Conservation (phyloP, 2,888 invertebrate species). For the Melanargia galathea region DNA sequence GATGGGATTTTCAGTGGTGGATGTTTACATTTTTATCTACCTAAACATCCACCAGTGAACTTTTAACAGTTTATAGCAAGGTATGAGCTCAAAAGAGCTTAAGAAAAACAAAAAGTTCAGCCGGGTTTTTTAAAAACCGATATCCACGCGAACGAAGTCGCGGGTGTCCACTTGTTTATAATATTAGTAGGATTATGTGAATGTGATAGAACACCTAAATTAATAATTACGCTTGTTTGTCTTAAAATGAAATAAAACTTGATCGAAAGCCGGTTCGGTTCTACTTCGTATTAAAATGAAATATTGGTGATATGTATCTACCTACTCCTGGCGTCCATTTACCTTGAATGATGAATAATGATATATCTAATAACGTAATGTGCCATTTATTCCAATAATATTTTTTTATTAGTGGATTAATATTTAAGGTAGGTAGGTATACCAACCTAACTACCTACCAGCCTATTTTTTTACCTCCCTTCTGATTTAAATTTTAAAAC, state of each 20-base stretch:
- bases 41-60: too few relatives aligned
- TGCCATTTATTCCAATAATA: slow-evolving; percentile 55
- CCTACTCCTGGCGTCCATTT: slow-evolving; percentile 63
- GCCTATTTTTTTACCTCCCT: slow-evolving; percentile 50
- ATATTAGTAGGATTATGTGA: not conserved
- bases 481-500: slow-evolving; percentile 54
- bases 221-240: not conserved
- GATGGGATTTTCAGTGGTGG: too few relatives aligned
- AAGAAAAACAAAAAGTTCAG: too few relatives aligned
- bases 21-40: too few relatives aligned
- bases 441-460: too few relatives aligned
- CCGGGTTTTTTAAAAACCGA: too few relatives aligned
- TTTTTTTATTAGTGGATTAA: slow-evolving; percentile 70
- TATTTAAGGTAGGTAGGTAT: too few relatives aligned
- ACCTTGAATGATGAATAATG: slow-evolving; percentile 76
- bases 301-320: slow-evolving; percentile 61
- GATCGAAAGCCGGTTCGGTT: slow-evolving; percentile 71
- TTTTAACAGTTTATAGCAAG: too few relatives aligned
- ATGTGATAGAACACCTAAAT: not conserved
- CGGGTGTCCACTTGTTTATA: not conserved
- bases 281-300: slow-evolving; percentile 66
- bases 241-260: slow-evolving; percentile 46
- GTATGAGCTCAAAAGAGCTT: too few relatives aligned
- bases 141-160: too few relatives aligned
- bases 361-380: slow-evolving; percentile 38